Evolutionary conservation across 2,113 vertebrate species (phyloP), one percentile per base, ranked within the genome.

Genomic region (Ictidomys tridecemlineatus): DNA sequence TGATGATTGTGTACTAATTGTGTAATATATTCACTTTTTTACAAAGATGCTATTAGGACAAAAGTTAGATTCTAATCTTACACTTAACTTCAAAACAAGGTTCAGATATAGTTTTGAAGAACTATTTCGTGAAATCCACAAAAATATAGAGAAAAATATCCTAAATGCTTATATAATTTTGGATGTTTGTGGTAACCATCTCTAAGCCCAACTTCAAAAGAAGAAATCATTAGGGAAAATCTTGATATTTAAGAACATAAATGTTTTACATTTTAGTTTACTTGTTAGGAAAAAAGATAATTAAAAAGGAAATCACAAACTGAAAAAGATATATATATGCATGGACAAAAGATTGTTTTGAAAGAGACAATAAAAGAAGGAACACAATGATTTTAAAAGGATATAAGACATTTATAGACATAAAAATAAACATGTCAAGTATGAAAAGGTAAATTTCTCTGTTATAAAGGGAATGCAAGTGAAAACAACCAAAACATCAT

Each of bases 41-140:
- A 26, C 69, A 26, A 74, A 80, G 92, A 32, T 14, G 42, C 12
- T 73, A 0, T 22, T 42, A 26, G 51, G 30, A 88, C 18, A 63
- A 95, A 78, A 76, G 16, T 80, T 85, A 78, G 14, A 67, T 32
- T 83, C 45, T 78, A 34, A 45, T 56, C 24, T 86, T 45, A 91
- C 12, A 13, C 63, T 51, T 39, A 72, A 72, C 30, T 93, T 95
- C 28, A 91, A 95, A 82, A 85, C n/a, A 69, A 79, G 28, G 14
- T 76, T 80, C 42, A 79, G 34, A 80, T 63, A 61, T 12, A 74
- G 16, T 42, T 86, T 96, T 93, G 30, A 74, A 95, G 37, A 91
- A 88, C 26, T 63, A 89, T 58, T 58, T 22, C 24, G 58, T 28
- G 14, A 12, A 93, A 93, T 76, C 9, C 5, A 92, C 18, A 80